Base-by-base conservation (phyloP, 2,797 vertebrate species). In the Taenioides sp. region DNA sequence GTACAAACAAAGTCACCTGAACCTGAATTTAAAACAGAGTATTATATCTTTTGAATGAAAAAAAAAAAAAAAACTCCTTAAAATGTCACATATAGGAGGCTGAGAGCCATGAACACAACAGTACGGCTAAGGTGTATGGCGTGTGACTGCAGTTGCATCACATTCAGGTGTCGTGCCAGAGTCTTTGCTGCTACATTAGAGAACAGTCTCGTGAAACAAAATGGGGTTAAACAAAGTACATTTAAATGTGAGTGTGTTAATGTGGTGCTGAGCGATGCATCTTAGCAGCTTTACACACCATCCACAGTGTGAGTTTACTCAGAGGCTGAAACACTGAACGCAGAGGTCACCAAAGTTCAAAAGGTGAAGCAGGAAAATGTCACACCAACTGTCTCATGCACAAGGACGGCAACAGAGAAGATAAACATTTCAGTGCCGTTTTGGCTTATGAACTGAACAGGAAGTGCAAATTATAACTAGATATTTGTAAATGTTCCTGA, bases 251-350 rank as follows among this genome's bases (percentile, higher is more conserved):
- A 88, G 79, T 80, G 68, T 71, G 68, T 79, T 76, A 69, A 82
- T 84, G 80, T 43, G 75, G 59, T 54, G 78, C 69, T 27, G 76
- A 78, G 77, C 5, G 50, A 59, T 65, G 71, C 79, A 77, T 83
- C 84, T 88, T 81, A 65, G 71, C 83, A 73, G 76, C 77, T 84
- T 90, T 60, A 77, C 84, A 83, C 87, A 78, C 73, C 61, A 74
- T 63, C 70, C 23, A 65, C 66, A 82, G 79, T 71, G 81, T 73
- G 81, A 86, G 71, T 70, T 82, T 77, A 82, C 14, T 54, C 69
- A 67, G 76, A 25, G 40, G 79, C 31, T 67, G 68, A 80, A 66
- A 58, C 37, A 10, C 37, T 18, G 25, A 78, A 70, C 16, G 12
- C 47, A 0, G 50, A 76, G 79, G 73, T 80, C 69, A 23, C 14